Base-by-base conservation (phyloP, 53 echinoderm and acorn worm genomes). In the Zoroaster sp. region DNA sequence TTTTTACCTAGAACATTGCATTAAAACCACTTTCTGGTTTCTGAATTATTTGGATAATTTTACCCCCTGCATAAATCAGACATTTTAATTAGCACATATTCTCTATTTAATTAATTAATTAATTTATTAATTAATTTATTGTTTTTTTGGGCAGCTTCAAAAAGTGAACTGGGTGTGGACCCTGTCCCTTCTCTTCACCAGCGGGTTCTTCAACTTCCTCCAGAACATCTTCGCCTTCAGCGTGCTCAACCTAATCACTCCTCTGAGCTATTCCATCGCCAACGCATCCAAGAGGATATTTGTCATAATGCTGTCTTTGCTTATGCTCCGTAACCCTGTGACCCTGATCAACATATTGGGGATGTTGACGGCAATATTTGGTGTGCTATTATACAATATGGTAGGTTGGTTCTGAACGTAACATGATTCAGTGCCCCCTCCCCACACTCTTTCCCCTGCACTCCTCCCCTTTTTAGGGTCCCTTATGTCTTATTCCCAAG, bases 141-240 rank as follows among this genome's bases (percentile, higher is more conserved):
- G 52, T 45, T n/a, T 35, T 71, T 47, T 23, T 47, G 66, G n/a
- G 36, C 95, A 95, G 97, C 90, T 94, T 55, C 74, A 88, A 21
- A 88, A 52, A 28, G 33, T 89, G 66, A 87, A 93, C 82, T 99
- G 99, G 99, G 40, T 86, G 5, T 89, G 88, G 88, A 90, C 88
- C 1, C 35, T 95, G 13, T 87, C 96, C 18, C 89, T 99, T 1
- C 91, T 99, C 18, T 86, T 91, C 52, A 25, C 53, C 20, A 96
- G 94, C 36, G 96, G 96, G 20, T 83, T 94, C 30, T 90, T 99
- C 59, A 99, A 99, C 87, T 99, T 96, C 80, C 89, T 90, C 18
- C 99, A 99, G 87, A 99, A 96, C 82, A 96, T 98, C 59, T 95
- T 99, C 49, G 99, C 99, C 72, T 99, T 99, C 87, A 96, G 96